Evolutionary conservation across 2,113 vertebrate genomes (phyloP), one percentile per base, ranked within the genome.

Genomic region (Macrotus californicus): DNA sequence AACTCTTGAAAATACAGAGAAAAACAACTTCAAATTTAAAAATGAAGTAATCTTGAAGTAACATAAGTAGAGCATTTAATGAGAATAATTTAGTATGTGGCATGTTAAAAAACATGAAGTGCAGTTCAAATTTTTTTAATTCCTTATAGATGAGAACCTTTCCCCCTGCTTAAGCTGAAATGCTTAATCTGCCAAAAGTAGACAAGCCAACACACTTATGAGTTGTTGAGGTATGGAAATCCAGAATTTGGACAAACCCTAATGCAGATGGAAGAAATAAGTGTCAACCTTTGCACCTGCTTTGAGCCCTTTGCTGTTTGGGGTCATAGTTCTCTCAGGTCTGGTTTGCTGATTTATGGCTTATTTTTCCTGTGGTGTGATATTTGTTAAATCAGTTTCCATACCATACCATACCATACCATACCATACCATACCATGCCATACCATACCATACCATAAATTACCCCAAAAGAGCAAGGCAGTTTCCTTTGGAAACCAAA

Each of bases 401-500:
- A n/a, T 91, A 16, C 19, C 7, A 6, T 70, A 50, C 7, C 7
- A 0, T 80, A 52, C n/a, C n/a, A n/a, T 91, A 16, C 19, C 7
- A 6, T 70, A 50, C 7, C 7, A 0, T 80, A 52, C n/a, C n/a
- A n/a, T 91, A 16, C 19, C 7, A 6, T 70, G 43, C 7, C 7
- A 0, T 80, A 52, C n/a, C n/a, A n/a, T 91, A 16, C 19, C 7
- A 6, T 70, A 50, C 7, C 7, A 0, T 80, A 52, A 86, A n/a
- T 82, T 41, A n/a, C 12, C 36, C 52, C 67, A n/a, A 54, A 56
- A 43, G 16, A 52, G 4, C 19, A 77, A 64, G 31, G 43, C 36
- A 39, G 15, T 91, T 86, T 89, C 29, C 84, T 93, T 79, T 91
- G 69, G 61, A 93, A 94, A 89, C 54, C 12, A 82, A 87, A 86